Evolutionary conservation across 2,888 invertebrate species (phyloP).

Genomic region (Plemyria rubiginata): DNA sequence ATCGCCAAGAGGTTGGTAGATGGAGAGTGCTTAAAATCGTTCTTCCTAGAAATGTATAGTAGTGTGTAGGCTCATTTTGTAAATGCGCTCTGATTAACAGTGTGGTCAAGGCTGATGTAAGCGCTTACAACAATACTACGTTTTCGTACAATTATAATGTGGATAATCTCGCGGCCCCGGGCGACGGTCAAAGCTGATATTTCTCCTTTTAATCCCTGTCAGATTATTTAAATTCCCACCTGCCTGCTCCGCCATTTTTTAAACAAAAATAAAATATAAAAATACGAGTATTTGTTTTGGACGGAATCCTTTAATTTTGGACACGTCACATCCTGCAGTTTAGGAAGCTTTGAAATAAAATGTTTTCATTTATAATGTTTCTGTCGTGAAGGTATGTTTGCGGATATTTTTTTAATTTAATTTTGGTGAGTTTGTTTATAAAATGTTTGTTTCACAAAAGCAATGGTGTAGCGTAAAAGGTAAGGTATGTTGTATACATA

Average conservation of each 20-base stretch:
- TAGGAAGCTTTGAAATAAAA: slow-evolving; percentile 73
- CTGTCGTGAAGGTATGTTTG: slow-evolving; percentile 53
- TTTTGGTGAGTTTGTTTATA: slow-evolving; percentile 26
- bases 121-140: slow-evolving; percentile 9
- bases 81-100: background rate
- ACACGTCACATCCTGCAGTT: slow-evolving; percentile 74
- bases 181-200: slow-evolving; percentile 83
- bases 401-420: slow-evolving; percentile 38
- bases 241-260: slow-evolving; percentile 72
- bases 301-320: slow-evolving; percentile 83
- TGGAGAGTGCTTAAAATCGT: no score
- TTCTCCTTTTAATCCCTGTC: slow-evolving; percentile 84
- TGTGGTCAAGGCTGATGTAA: slow-evolving; percentile 7
- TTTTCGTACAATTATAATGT: slow-evolving; percentile 57
- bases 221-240: slow-evolving; percentile 86
- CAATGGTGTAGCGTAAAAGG: background rate
- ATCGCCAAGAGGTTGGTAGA: no score
- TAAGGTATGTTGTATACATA: no score
- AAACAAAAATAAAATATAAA: slow-evolving; percentile 83
- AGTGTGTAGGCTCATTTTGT: no score
- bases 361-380: slow-evolving; percentile 65
- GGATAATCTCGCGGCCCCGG: slow-evolving; percentile 66
- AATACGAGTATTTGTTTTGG: slow-evolving; percentile 84
- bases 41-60: no score
- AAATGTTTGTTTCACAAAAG: background rate